Evolutionary conservation across 2,888 invertebrate genomes (phyloP).

Genomic region (Nebria brevicollis): DNA sequence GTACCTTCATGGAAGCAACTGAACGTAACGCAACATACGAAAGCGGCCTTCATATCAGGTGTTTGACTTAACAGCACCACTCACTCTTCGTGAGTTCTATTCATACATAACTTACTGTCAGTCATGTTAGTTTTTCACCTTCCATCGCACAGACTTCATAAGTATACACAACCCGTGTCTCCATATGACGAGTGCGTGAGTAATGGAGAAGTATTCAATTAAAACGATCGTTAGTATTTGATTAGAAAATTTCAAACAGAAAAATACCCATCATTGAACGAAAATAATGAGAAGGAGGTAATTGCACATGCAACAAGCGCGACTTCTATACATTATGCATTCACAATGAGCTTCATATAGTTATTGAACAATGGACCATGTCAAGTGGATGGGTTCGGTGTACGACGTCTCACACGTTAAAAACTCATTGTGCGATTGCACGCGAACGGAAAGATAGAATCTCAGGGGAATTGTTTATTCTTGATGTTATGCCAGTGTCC

Average conservation of each 20-base stretch:
- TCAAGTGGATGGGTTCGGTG: conserved; percentile 18
- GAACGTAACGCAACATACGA: background rate
- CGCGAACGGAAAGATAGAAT: conserved; percentile 48
- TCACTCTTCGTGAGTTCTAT: background rate
- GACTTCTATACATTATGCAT: conserved; percentile 49
- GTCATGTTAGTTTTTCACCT: conserved; percentile 4
- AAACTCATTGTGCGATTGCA: conserved; percentile 44
- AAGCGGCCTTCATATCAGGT: conserved; percentile 22
- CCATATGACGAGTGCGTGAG: background rate
- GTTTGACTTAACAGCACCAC: conserved; percentile 18
- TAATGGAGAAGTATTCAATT: conserved; percentile 36
- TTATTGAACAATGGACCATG: conserved; percentile 45
- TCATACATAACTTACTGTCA: background rate
- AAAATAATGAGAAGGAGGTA: conserved; percentile 43
- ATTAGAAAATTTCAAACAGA: conserved; percentile 17
- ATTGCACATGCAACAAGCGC: conserved; percentile 44
- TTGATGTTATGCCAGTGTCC: conserved; percentile 45
- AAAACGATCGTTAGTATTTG: conserved; percentile 40
- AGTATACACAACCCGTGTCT: background rate
- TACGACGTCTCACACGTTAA: conserved; percentile 33
- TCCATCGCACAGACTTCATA: conserved; percentile 7
- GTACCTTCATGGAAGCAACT: conserved; percentile 13
- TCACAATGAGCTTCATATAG: conserved; percentile 48
- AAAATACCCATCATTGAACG: conserved; percentile 8
- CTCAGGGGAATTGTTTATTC: conserved; percentile 49